A percentile compares a stretch with the other conserved stretches of the same genome.
phyloP scores from a whole-genome alignment of 2,888 invertebrate species.

The Tetrapedia diversipes region DNA sequence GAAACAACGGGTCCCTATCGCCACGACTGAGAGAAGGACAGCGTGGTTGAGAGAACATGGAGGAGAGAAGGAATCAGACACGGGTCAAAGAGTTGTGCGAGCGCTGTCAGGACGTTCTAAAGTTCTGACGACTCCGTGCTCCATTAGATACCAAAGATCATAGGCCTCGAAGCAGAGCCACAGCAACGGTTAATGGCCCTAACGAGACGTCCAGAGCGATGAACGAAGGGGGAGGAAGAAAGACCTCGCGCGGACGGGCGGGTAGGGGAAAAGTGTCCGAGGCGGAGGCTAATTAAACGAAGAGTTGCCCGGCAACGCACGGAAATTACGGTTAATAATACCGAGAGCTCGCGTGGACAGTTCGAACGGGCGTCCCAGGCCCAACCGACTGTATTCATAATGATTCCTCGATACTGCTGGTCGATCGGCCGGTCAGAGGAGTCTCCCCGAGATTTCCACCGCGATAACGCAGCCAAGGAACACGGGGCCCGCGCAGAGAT shows the following conservation, averaged over 20 bases:
- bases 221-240: slow-evolving; percentile 7
- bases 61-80: slow-evolving; percentile 22
- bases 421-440: slow-evolving; percentile 4
- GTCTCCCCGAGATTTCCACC: slow-evolving; percentile 21
- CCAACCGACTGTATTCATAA: slow-evolving; percentile 60
- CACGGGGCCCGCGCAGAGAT: slow-evolving; percentile 21
- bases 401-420: slow-evolving; percentile 58
- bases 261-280: slow-evolving; percentile 60
- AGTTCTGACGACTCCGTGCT: slow-evolving; percentile 66
- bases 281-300: slow-evolving; percentile 68
- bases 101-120: slow-evolving; percentile 65
- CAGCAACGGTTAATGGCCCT: slow-evolving; percentile 68
- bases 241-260: slow-evolving; percentile 24
- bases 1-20: background rate
- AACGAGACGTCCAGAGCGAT: slow-evolving; percentile 65
- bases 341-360: slow-evolving; percentile 14
- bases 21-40: background rate
- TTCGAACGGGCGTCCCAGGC: slow-evolving; percentile 37
- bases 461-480: slow-evolving; percentile 25
- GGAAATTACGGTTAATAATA: slow-evolving; percentile 71
- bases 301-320: slow-evolving; percentile 45
- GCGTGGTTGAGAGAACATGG: background rate
- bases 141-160: slow-evolving; percentile 73
- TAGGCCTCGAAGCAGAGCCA: slow-evolving; percentile 52
- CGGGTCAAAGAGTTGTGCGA: slow-evolving; percentile 43